Evolutionary conservation across 2,113 vertebrate genomes (phyloP).

Genomic region (Dicaeum eximium): DNA sequence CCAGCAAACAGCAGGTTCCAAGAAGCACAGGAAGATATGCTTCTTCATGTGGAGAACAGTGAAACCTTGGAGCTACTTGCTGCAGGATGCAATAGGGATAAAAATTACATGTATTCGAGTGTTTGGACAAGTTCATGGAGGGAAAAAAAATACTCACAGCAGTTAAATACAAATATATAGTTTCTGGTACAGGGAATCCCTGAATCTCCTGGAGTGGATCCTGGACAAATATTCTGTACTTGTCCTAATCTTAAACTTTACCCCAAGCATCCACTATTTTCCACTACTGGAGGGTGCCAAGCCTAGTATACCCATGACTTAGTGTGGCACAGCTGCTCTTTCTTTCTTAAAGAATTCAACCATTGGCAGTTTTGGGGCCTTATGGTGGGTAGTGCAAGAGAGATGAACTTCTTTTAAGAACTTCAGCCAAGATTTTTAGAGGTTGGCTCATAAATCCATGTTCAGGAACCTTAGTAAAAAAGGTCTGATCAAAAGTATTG

Average conservation of each 20-base stretch:
- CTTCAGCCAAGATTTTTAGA: constrained; percentile 22
- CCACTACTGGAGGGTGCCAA: not conserved
- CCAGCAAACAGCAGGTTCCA: not conserved
- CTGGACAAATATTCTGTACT: not conserved
- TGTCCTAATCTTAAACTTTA: not conserved
- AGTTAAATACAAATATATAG: not conserved
- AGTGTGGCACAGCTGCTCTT: not conserved
- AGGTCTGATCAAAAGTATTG: not conserved
- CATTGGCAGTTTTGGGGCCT: not conserved
- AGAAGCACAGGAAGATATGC: not conserved
- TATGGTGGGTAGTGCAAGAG: not conserved
- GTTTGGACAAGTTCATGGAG: not conserved
- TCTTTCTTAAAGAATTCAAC: not conserved
- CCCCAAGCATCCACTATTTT: not conserved
- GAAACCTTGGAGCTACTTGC: not conserved
- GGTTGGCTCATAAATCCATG: not conserved
- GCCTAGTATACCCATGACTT: not conserved
- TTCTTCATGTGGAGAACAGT: not conserved
- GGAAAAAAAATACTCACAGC: not conserved
- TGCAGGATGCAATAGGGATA: not conserved
- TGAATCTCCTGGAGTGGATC: not conserved
- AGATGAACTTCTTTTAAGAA: not conserved
- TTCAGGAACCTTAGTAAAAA: not conserved
- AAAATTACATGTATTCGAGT: not conserved
- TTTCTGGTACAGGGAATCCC: not conserved